These are phyloP conservation scores for Aspidiotus destructor DNA, from an alignment of 2,888 invertebrate species.

Conservation along the genomic window DNA sequence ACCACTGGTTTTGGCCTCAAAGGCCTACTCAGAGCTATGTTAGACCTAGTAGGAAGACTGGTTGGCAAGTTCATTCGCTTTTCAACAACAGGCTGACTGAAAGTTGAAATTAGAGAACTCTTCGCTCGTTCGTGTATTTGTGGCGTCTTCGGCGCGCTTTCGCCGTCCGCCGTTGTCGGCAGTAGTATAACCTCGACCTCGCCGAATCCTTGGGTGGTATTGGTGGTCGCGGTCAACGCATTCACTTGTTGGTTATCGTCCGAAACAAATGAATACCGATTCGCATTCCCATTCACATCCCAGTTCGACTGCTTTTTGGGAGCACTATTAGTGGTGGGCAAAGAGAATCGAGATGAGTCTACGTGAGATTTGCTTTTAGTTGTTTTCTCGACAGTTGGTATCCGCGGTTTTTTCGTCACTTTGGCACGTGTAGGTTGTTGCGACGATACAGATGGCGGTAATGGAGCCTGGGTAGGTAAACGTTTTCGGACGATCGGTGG, in stretches of 20 bases:
- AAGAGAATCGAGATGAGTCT: neutral
- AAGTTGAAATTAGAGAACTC: neutral
- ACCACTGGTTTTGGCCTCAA: slow-evolving; percentile 41
- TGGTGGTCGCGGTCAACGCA: slow-evolving; percentile 10
- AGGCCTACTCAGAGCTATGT: slow-evolving; percentile 63
- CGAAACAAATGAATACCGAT: slow-evolving; percentile 28
- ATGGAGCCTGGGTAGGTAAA: neutral
- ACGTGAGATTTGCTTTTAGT: slow-evolving; percentile 20
- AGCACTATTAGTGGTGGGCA: slow-evolving; percentile 3
- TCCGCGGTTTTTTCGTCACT: slow-evolving; percentile 29
- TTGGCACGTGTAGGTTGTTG: slow-evolving; percentile 6
- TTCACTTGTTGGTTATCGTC: slow-evolving; percentile 26
- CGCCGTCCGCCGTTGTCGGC: slow-evolving; percentile 35
- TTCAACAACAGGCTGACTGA: neutral
- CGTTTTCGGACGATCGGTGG: slow-evolving; percentile 18
- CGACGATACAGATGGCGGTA: neutral
- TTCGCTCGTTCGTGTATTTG: neutral
- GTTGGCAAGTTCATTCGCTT: slow-evolving; percentile 12
- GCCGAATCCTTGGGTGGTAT: slow-evolving; percentile 40
- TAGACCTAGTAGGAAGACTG: slow-evolving; percentile 59
- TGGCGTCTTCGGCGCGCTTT: neutral
- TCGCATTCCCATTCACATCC: slow-evolving; percentile 21
- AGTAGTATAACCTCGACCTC: slow-evolving; percentile 43
- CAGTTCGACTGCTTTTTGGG: slow-evolving; percentile 12
- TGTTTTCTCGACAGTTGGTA: slow-evolving; percentile 23